Evolutionary conservation across 2,888 invertebrate genomes (phyloP).

Genomic region (Parapristionchus giblindavisi): DNA sequence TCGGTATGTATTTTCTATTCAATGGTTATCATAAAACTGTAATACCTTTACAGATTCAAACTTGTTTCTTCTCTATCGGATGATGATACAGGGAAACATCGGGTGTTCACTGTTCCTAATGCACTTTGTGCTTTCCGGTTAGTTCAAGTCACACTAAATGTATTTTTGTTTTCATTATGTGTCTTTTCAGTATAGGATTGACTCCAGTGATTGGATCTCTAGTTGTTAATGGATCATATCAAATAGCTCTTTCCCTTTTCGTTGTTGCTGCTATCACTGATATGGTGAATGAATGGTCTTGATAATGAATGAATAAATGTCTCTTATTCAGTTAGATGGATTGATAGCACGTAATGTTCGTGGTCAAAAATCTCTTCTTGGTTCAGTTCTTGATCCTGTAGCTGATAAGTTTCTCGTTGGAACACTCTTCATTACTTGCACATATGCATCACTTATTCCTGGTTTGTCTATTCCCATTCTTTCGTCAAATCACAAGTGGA

Average conservation of each 20-base stretch:
- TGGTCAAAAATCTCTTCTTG: conserved; percentile 89
- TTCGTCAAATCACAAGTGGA: too few relatives aligned
- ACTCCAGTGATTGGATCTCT: conserved; percentile 90
- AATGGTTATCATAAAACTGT: too few relatives aligned
- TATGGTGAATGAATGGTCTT: conserved; percentile 75
- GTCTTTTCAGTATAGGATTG: conserved; percentile 78
- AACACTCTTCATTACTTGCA: conserved; percentile 85
- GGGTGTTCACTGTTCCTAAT: conserved; percentile 92
- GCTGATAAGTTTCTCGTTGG: conserved; percentile 94
- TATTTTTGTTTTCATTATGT: neutral
- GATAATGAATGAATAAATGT: neutral
- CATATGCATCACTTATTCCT: conserved; percentile 86
- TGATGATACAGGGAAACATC: conserved; percentile 77
- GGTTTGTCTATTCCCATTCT: conserved; percentile 67
- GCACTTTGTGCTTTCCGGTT: conserved; percentile 80
- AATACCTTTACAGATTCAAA: neutral
- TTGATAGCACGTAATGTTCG: conserved; percentile 92
- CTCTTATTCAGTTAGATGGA: conserved; percentile 78
- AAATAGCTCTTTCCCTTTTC: conserved; percentile 83
- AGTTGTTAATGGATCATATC: conserved; percentile 83
- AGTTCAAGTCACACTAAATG: conserved; percentile 3
- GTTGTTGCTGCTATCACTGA: conserved; percentile 89
- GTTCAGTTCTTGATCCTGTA: conserved; percentile 93
- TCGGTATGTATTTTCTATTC: neutral
- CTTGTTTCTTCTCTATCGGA: conserved; percentile 25